These are phyloP conservation scores for Urechis unicinctus DNA, from an alignment of 2,888 invertebrate species.

Conservation along the genomic window DNA sequence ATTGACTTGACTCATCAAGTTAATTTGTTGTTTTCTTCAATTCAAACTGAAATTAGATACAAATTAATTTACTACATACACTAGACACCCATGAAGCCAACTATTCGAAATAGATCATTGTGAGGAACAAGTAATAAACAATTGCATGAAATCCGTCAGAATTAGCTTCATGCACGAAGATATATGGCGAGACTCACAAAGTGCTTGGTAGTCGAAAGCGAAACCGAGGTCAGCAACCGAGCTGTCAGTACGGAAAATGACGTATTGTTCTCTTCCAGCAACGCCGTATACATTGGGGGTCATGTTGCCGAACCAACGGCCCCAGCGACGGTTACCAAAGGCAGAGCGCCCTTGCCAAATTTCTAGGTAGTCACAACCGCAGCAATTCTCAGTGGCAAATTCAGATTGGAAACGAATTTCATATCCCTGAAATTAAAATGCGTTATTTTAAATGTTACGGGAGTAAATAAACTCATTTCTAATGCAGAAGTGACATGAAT, in stretches of 20 bases:
- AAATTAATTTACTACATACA: too few species aligned
- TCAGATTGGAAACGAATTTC: not conserved
- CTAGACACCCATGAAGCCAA: too few species aligned
- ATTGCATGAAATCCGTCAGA: too few species aligned
- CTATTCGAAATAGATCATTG: too few species aligned
- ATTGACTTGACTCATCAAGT: too few species aligned
- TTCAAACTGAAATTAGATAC: too few species aligned
- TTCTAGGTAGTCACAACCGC: not conserved
- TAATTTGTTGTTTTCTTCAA: too few species aligned
- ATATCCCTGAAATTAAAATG: not conserved
- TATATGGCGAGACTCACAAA: too few species aligned
- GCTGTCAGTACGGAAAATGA: not conserved
- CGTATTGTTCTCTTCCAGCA: not conserved
- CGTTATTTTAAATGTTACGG: not conserved
- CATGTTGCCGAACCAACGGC: not conserved
- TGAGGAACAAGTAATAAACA: too few species aligned
- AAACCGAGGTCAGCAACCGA: not conserved
- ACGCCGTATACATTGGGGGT: not conserved
- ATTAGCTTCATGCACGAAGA: too few species aligned
- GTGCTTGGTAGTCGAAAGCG: not conserved
- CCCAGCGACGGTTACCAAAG: not conserved
- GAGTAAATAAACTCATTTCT: not conserved
- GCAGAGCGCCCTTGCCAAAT: not conserved
- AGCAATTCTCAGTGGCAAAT: not conserved
- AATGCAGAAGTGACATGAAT: too few species aligned